Evolutionary conservation across 2,113 vertebrate species (phyloP).

Genomic region (Anarrhichthys ocellatus): DNA sequence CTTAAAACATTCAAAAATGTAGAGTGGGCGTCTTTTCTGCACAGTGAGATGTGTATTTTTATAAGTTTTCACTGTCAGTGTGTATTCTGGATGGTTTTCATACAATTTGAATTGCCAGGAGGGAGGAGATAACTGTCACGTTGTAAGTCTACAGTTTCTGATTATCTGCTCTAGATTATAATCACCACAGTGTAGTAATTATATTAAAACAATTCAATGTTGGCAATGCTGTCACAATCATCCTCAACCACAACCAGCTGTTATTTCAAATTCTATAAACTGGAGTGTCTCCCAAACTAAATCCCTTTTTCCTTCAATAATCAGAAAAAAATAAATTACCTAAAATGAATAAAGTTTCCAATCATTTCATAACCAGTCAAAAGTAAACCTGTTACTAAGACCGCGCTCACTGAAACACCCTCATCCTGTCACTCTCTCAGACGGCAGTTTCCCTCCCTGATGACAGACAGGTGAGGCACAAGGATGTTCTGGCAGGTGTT

Average conservation of each 20-base stretch:
- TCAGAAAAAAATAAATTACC: conserved; percentile 1
- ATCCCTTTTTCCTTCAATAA: background rate
- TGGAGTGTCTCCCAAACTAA: background rate
- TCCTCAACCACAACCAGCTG: conserved; percentile 2
- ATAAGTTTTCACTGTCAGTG: background rate
- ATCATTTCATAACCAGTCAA: background rate
- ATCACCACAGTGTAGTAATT: background rate
- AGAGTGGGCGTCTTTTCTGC: background rate
- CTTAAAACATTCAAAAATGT: conserved; percentile 1
- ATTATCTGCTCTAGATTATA: background rate
- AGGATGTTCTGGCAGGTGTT: too few species aligned
- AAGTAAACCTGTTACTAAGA: background rate
- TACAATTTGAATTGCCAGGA: background rate
- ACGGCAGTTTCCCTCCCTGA: too few species aligned
- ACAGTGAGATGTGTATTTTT: background rate
- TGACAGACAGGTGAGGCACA: too few species aligned
- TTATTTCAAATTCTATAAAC: background rate
- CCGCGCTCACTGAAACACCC: background rate
- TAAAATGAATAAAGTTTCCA: background rate
- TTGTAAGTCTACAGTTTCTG: background rate
- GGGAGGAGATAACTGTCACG: background rate
- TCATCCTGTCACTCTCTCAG: too few species aligned
- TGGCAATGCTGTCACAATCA: background rate
- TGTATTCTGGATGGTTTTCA: background rate
- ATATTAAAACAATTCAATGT: background rate